These are phyloP conservation scores for Anthophora plumipes DNA, from an alignment of 2,888 invertebrate species.

Conservation along the genomic window DNA sequence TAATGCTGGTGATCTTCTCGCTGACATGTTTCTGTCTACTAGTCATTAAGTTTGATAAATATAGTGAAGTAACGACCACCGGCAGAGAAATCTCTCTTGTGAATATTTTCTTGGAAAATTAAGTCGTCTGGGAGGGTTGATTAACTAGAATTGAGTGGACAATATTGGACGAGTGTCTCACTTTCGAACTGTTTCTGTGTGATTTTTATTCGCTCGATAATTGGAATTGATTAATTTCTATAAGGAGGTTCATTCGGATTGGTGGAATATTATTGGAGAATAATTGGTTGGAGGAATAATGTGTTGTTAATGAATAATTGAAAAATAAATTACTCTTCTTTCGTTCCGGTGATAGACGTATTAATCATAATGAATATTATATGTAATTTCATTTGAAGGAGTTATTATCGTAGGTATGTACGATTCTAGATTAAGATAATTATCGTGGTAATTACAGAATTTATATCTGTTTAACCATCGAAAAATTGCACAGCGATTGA, in stretches of 20 bases:
- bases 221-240: background rate
- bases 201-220: background rate
- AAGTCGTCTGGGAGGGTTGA: constrained; percentile 39
- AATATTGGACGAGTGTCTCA: constrained; percentile 35
- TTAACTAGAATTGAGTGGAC: constrained; percentile 35
- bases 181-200: constrained; percentile 24
- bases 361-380: background rate
- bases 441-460: background rate
- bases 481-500: background rate
- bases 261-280: background rate
- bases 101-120: constrained; percentile 49
- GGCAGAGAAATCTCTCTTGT: constrained; percentile 21
- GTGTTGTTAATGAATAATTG: no score
- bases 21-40: background rate
- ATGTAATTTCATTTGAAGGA: background rate
- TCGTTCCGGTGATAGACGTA: no score
- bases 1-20: constrained; percentile 4
- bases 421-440: background rate
- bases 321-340: no score
- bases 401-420: background rate
- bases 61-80: constrained; percentile 11
- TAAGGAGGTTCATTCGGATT: background rate
- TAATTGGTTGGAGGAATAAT: no score
- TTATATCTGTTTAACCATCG: background rate
- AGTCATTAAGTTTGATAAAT: constrained; percentile 33